Evolutionary conservation across 2,888 invertebrate genomes (phyloP).

Genomic region (Phalangium opilio): DNA sequence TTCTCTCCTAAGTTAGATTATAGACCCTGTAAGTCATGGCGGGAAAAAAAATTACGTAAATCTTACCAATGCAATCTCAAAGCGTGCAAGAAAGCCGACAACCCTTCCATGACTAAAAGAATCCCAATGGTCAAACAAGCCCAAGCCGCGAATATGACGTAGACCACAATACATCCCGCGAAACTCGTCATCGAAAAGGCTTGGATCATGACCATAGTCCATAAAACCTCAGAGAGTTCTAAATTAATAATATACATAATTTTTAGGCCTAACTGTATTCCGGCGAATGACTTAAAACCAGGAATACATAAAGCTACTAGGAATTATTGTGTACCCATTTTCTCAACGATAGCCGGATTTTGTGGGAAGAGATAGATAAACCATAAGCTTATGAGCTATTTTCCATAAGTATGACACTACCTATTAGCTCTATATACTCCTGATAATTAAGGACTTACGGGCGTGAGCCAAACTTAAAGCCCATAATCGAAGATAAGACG

Average conservation of each 20-base stretch:
- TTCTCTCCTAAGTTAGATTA: background rate
- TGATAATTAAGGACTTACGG: constrained; percentile 69
- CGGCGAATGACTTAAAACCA: too few species aligned
- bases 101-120: constrained; percentile 95
- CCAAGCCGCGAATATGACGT: constrained; percentile 82
- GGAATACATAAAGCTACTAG: too few species aligned
- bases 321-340: too few species aligned
- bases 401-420: too few species aligned
- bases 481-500: constrained; percentile 96
- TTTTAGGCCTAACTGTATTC: too few species aligned
- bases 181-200: constrained; percentile 55
- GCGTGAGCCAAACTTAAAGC: constrained; percentile 95
- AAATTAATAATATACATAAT: too few species aligned
- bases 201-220: constrained; percentile 54
- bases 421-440: too few species aligned
- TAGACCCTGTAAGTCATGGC: background rate
- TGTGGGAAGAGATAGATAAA: too few species aligned
- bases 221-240: constrained; percentile 81
- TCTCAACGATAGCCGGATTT: too few species aligned
- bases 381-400: too few species aligned
- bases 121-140: constrained; percentile 82
- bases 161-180: constrained; percentile 63
- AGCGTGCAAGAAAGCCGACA: constrained; percentile 96
- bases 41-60: constrained; percentile 6
- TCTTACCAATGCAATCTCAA: constrained; percentile 85